These are phyloP conservation scores for Amia ocellicauda DNA, from an alignment of 2,113 vertebrate species.

Conservation along the genomic window DNA sequence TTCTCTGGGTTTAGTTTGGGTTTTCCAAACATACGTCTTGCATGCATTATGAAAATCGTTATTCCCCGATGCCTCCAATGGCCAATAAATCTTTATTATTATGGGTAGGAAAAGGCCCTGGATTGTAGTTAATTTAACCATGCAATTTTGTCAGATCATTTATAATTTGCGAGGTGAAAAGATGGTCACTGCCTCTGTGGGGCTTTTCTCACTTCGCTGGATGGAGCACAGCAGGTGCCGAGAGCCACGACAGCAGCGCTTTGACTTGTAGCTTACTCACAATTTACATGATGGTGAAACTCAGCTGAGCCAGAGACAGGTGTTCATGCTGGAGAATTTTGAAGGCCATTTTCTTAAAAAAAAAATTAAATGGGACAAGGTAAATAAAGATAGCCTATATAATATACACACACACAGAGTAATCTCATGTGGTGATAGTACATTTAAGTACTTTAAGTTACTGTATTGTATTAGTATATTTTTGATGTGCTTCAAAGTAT, in stretches of 20 bases:
- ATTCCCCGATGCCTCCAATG: background rate
- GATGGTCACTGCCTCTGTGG: background rate
- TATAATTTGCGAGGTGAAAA: conserved; percentile 14
- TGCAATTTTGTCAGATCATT: conserved; percentile 15
- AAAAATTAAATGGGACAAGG: too few relatives aligned
- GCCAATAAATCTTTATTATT: conserved; percentile 12
- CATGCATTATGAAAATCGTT: background rate
- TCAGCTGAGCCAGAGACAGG: background rate
- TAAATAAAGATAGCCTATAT: too few relatives aligned
- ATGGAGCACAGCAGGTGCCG: conserved; percentile 3
- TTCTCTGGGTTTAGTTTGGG: background rate
- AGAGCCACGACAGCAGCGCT: background rate
- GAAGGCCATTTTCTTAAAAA: background rate
- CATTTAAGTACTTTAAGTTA: too few relatives aligned
- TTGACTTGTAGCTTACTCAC: background rate
- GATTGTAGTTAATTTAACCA: conserved; percentile 3
- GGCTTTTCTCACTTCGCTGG: background rate
- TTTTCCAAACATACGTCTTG: background rate
- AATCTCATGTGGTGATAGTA: too few relatives aligned
- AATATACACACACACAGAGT: too few relatives aligned
- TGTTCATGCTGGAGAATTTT: background rate
- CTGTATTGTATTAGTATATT: too few relatives aligned
- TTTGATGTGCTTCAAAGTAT: background rate
- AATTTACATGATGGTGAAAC: background rate
- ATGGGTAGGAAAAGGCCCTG: background rate